Evolutionary conservation across 2,113 vertebrate genomes (phyloP).

Genomic region (Myxocyprinus asiaticus): DNA sequence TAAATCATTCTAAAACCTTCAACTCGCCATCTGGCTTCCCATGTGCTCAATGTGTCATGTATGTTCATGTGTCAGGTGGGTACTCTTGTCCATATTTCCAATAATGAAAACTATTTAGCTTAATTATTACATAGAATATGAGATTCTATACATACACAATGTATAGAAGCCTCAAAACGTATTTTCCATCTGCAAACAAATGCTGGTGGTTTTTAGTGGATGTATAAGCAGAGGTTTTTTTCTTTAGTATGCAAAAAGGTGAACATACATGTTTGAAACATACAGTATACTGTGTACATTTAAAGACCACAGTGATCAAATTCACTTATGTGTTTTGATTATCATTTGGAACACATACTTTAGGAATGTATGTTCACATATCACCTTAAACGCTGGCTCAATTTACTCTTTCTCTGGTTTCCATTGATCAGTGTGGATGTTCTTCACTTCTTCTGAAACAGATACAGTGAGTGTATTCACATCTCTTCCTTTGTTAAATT

Average conservation of each 20-base stretch:
- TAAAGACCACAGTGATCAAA: neutral
- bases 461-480: constrained; percentile 19
- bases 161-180: neutral
- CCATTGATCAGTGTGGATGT: constrained; percentile 29
- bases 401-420: constrained; percentile 3
- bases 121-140: too few species aligned
- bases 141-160: too few species aligned
- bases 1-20: too few species aligned
- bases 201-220: too few species aligned
- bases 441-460: constrained; percentile 20
- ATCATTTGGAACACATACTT: neutral
- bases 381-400: neutral
- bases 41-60: too few species aligned
- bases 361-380: neutral
- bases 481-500: constrained; percentile 17
- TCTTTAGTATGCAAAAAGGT: neutral
- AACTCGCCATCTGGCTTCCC: too few species aligned
- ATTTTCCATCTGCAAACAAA: too few species aligned
- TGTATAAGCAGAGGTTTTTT: neutral
- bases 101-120: too few species aligned
- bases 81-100: too few species aligned
- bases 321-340: constrained; percentile 1
- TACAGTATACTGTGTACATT: neutral
- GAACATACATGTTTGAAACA: neutral
- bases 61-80: too few species aligned